Evolutionary conservation across 2,888 invertebrate genomes (phyloP).

Genomic region (Drosophila subsilvestris): DNA sequence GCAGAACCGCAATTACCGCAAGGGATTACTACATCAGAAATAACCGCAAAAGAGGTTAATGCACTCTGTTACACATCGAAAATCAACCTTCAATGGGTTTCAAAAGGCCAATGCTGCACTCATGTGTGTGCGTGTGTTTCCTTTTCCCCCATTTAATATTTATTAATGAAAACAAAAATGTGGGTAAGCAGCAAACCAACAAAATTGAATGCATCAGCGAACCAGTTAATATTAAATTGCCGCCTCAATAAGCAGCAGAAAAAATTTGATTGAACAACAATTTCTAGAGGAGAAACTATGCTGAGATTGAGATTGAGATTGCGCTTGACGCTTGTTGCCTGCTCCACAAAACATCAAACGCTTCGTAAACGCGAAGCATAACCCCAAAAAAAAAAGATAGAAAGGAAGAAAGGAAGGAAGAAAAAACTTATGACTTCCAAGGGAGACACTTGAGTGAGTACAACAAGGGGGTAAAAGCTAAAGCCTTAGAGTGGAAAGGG

Average conservation of each 20-base stretch:
- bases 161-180: constrained; percentile 60
- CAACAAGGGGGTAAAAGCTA: constrained; percentile 35
- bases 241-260: constrained; percentile 60
- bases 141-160: constrained; percentile 61
- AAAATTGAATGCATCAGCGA: constrained; percentile 75
- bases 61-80: constrained; percentile 42
- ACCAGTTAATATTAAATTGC: constrained; percentile 79
- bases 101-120: constrained; percentile 9
- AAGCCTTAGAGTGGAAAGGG: constrained; percentile 13
- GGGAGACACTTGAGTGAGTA: constrained; percentile 78
- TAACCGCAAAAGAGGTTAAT: constrained; percentile 51
- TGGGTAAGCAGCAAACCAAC: constrained; percentile 41
- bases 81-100: constrained; percentile 31
- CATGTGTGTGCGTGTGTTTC: constrained; percentile 31
- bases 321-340: constrained; percentile 49
- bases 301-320: constrained; percentile 47
- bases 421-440: constrained; percentile 68
- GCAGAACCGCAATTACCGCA: constrained; percentile 45
- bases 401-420: not conserved
- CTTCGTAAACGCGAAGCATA: constrained; percentile 72
- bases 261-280: constrained; percentile 30
- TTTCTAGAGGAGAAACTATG: constrained; percentile 56
- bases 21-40: constrained; percentile 37
- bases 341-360: constrained; percentile 64
- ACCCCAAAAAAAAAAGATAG: constrained; percentile 28